Percentiles rank a stretch among this genome's conserved stretches.
Conservation (phyloP, 2,888 invertebrate genomes). For the Parelbella ahira region DNA sequence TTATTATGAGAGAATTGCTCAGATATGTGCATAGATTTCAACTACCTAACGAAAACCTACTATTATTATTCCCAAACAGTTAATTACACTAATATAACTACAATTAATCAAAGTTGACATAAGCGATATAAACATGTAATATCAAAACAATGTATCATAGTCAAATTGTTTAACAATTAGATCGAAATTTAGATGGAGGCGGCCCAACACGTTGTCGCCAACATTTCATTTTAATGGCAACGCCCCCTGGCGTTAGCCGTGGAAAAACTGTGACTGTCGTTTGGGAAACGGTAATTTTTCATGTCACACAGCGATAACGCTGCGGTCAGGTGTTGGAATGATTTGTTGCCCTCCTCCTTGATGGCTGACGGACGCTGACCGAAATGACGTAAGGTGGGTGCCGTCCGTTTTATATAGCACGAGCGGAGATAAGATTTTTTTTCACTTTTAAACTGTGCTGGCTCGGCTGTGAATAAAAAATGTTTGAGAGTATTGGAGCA, state of each 20-base stretch:
- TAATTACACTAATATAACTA: too few relatives aligned
- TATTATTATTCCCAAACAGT: too few relatives aligned
- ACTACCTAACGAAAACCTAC: too few relatives aligned
- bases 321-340: constrained; percentile 76
- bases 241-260: constrained; percentile 48
- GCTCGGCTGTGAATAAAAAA: too few relatives aligned
- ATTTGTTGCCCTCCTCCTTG: constrained; percentile 62
- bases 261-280: constrained; percentile 61
- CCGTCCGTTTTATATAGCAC: constrained; percentile 29
- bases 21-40: too few relatives aligned
- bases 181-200: constrained; percentile 30
- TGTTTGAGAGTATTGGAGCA: too few relatives aligned
- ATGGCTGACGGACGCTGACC: constrained; percentile 33
- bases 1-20: too few relatives aligned
- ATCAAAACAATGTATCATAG: constrained; percentile 1
- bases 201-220: constrained; percentile 51
- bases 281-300: constrained; percentile 72
- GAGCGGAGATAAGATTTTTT: background rate
- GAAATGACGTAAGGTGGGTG: constrained; percentile 35
- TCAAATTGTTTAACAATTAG: constrained; percentile 30
- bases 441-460: too few relatives aligned
- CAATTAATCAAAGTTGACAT: too few relatives aligned
- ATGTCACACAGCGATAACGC: constrained; percentile 69
- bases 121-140: too few relatives aligned
- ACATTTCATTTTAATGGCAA: constrained; percentile 67